Conservation (phyloP, 1,140 invertebrate genomes). For the Drosophila serrata region DNA sequence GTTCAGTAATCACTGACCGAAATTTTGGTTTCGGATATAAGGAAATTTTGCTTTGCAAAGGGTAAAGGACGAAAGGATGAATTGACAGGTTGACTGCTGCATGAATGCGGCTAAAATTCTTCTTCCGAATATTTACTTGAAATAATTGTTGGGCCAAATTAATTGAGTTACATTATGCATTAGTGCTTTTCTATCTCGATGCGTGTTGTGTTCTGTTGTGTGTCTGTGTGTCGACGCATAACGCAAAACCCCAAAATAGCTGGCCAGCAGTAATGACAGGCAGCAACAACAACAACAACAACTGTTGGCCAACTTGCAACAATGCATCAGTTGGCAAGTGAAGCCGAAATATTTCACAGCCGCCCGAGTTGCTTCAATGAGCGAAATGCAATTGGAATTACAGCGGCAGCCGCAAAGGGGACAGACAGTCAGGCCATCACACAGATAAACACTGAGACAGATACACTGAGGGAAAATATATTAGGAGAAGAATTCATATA, state of each 20-base stretch:
- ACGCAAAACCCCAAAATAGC: slow-evolving; percentile 59
- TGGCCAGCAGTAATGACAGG: slow-evolving; percentile 16
- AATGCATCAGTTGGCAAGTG: slow-evolving; percentile 59
- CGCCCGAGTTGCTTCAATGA: slow-evolving; percentile 31
- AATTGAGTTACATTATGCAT: slow-evolving; percentile 72
- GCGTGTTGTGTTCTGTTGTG: too few species aligned
- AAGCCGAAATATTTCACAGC: slow-evolving; percentile 76
- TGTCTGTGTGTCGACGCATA: slow-evolving; percentile 26
- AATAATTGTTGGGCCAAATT: slow-evolving; percentile 71
- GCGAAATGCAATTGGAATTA: slow-evolving; percentile 61
- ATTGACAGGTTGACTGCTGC: slow-evolving; percentile 23
- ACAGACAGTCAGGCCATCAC: slow-evolving; percentile 18
- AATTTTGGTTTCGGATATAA: slow-evolving; percentile 3
- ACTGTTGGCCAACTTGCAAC: slow-evolving; percentile 11
- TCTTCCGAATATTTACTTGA: slow-evolving; percentile 29
- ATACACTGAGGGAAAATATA: not conserved
- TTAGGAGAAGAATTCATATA: not conserved
- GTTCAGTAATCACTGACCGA: slow-evolving; percentile 14
- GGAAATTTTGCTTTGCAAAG: slow-evolving; percentile 10
- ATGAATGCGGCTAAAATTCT: slow-evolving; percentile 34
- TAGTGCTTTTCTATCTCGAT: slow-evolving; percentile 34
- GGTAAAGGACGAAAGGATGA: not conserved
- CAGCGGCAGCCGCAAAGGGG: slow-evolving; percentile 36
- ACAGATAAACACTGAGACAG: slow-evolving; percentile 3
- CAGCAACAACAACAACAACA: slow-evolving; percentile 14